Evolutionary conservation across 1,140 invertebrate genomes (phyloP).

Genomic region (Bombyx mandarina): DNA sequence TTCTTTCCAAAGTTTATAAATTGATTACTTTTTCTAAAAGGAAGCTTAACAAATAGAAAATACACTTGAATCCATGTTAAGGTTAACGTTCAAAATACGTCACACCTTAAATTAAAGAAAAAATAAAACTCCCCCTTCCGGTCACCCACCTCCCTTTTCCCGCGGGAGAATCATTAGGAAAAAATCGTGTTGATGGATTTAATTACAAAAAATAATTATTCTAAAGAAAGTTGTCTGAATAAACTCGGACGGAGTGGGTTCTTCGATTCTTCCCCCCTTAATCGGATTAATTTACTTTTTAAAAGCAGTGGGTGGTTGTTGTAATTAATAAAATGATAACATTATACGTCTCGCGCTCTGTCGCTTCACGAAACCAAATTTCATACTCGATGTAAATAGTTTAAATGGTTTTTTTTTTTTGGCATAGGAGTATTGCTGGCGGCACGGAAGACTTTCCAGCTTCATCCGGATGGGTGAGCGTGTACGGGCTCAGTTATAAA

Average conservation of each 20-base stretch:
- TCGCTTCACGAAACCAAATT: constrained; percentile 24
- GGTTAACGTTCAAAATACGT: background rate
- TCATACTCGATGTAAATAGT: no score
- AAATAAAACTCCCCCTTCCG: constrained; percentile 28
- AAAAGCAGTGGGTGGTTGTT: constrained; percentile 64
- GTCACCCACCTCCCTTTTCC: constrained; percentile 32
- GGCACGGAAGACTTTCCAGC: no score
- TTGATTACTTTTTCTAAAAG: no score
- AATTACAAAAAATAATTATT: constrained; percentile 71
- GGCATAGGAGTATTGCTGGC: no score
- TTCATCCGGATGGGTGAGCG: no score
- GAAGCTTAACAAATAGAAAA: background rate
- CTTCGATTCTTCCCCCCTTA: constrained; percentile 60
- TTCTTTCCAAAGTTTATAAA: no score
- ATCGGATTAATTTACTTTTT: constrained; percentile 71
- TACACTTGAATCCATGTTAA: background rate
- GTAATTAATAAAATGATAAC: constrained; percentile 71
- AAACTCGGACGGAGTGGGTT: constrained; percentile 66
- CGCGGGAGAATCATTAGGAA: constrained; percentile 67
- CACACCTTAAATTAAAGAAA: constrained; percentile 25
- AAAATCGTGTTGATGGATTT: constrained; percentile 71
- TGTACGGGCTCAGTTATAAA: no score
- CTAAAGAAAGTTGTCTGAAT: constrained; percentile 66
- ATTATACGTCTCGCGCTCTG: constrained; percentile 60
- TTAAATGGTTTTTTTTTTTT: no score